Base-by-base conservation (phyloP, 2,888 invertebrate species). In the Drosophila eohydei region DNA sequence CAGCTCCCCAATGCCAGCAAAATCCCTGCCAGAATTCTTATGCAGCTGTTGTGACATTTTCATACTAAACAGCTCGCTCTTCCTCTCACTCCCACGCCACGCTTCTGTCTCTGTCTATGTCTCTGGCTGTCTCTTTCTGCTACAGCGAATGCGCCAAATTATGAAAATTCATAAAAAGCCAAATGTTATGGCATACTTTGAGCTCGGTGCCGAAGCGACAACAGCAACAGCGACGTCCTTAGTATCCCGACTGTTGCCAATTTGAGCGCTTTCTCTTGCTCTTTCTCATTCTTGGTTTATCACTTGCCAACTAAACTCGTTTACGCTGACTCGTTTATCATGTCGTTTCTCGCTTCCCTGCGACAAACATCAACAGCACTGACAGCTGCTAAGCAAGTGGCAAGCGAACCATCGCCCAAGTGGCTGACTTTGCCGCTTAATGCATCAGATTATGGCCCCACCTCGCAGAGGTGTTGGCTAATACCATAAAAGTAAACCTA, bases 21-120 rank as follows among this genome's bases (percentile, higher is more conserved):
- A 79, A 85, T 75, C 83, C 86, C 59, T 55, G 68, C 78, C 74
- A 75, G 74, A 83, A 81, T 80, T 78, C 88, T 82, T 80, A 78
- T 84, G 84, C 89, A 89, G 75, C 84, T 83, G 81, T 72, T 84
- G 84, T 89, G 89, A 84, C 89, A 84, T 84, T 89, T 86, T 87
- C 89, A 89, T 84, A 89, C 89, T 88, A 84, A 84, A 71, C 88
- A 88, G 83, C 51, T 12, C 12, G 0, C 28, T 12, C 44, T n/a
- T 38, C n/a, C 43, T 14, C 59, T 3, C 52, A 40, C 41, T n/a
- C 44, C 11, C 44, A 2, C 32, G 16, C 43, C 54, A 11, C 21
- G n/a, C 36, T 2, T 2, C 26, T 2, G 14, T 30, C 26, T 14
- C 32, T 40, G n/a, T 26, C 0, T 12, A 16, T n/a, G 14, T 1